Conservation (phyloP, 1,140 invertebrate species). For the Theocolax elegans region DNA sequence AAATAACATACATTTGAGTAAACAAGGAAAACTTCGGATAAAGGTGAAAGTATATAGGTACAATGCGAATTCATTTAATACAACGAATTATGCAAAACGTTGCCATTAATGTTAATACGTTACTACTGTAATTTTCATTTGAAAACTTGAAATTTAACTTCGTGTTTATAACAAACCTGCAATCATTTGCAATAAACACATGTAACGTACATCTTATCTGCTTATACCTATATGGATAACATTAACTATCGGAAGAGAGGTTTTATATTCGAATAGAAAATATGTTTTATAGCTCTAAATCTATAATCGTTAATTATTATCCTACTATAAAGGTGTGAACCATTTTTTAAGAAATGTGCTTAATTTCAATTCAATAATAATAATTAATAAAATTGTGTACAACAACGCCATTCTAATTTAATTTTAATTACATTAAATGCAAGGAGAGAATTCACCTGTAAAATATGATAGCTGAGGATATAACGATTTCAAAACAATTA, state of each 20-base stretch:
- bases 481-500: too few relatives aligned
- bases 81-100: neutral
- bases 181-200: neutral
- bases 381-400: too few relatives aligned
- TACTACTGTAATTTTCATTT: constrained; percentile 8
- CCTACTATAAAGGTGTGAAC: too few relatives aligned
- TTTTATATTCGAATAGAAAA: neutral
- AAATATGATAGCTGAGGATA: too few relatives aligned
- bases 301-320: too few relatives aligned
- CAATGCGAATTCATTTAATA: neutral
- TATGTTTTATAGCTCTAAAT: too few relatives aligned
- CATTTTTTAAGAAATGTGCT: too few relatives aligned
- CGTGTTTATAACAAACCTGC: neutral
- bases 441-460: too few relatives aligned
- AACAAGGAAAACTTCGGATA: neutral
- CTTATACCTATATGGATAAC: too few relatives aligned
- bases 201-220: neutral
- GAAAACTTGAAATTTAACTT: neutral
- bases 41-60: constrained; percentile 1
- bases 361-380: too few relatives aligned
- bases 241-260: neutral
- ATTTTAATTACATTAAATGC: too few relatives aligned
- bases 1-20: neutral
- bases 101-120: neutral
- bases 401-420: too few relatives aligned